Conservation (phyloP, 2,797 vertebrate genomes). For the Tauraco hartlaubi region DNA sequence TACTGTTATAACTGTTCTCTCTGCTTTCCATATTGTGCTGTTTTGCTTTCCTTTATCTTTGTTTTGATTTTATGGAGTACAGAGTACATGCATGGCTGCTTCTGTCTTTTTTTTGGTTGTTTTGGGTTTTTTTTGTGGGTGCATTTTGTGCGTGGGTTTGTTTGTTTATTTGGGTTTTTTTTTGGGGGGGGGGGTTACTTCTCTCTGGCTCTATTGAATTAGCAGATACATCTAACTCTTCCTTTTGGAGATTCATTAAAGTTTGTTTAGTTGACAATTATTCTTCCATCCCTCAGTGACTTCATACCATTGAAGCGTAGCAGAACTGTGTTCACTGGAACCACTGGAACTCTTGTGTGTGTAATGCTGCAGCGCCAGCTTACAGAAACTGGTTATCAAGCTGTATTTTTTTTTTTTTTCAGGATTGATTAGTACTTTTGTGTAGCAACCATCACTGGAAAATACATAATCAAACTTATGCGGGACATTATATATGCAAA, state of each 20-base stretch:
- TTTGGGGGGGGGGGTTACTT: background rate
- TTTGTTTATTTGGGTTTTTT: no score
- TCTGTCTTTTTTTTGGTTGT: background rate
- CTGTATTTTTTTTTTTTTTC: background rate
- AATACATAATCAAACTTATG: background rate
- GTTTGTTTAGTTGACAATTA: constrained; percentile 2
- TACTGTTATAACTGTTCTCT: background rate
- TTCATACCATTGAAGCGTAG: background rate
- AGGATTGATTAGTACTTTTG: background rate
- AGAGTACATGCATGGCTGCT: background rate
- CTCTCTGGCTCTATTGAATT: background rate
- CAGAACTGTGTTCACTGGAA: background rate
- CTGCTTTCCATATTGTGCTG: background rate
- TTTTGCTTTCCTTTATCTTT: background rate
- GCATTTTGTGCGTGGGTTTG: background rate
- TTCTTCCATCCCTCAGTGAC: constrained; percentile 29
- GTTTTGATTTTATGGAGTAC: background rate
- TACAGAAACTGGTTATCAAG: background rate
- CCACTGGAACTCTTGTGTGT: background rate
- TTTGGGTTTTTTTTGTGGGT: background rate
- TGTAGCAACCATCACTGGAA: background rate
- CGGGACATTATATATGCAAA: background rate
- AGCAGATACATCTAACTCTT: background rate
- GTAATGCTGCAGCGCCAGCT: background rate
- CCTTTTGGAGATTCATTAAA: background rate